Percentiles rank a stretch among this genome's conserved stretches.
These are phyloP conservation scores for Cheilosia grossa DNA, from an alignment of 2,888 invertebrate genomes.

Conservation along the genomic window DNA sequence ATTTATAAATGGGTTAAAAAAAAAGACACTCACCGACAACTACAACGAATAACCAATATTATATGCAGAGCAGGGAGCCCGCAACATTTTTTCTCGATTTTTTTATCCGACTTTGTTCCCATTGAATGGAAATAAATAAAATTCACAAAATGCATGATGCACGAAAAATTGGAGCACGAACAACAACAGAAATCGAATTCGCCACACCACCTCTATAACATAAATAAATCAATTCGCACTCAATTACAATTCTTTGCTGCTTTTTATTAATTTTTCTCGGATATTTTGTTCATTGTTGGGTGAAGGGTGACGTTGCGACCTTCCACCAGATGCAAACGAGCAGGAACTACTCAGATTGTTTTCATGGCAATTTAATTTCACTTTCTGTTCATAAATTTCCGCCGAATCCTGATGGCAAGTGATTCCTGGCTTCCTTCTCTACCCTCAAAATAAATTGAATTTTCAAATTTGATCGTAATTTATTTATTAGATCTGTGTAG, in stretches of 20 bases:
- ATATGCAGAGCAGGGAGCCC: constrained; percentile 69
- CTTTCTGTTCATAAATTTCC: constrained; percentile 69
- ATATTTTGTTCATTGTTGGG: constrained; percentile 21
- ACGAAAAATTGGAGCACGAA: constrained; percentile 75
- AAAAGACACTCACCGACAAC: constrained; percentile 1
- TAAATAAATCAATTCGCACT: constrained; percentile 76
- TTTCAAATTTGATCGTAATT: constrained; percentile 75
- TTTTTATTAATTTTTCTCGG: constrained; percentile 73
- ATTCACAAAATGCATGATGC: constrained; percentile 72
- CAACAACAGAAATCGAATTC: constrained; percentile 71
- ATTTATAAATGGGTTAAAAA: constrained; percentile 70
- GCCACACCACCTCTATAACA: constrained; percentile 48
- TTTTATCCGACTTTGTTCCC: constrained; percentile 6
- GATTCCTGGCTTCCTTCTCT: constrained; percentile 1
- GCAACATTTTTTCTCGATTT: constrained; percentile 41
- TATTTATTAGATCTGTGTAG: constrained; percentile 68
- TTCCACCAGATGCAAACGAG: constrained; percentile 10
- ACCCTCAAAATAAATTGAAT: constrained; percentile 69
- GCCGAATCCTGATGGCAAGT: constrained; percentile 23
- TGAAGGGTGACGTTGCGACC: constrained; percentile 50
- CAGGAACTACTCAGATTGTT: background rate
- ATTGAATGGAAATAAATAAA: constrained; percentile 71
- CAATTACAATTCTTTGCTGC: constrained; percentile 75
- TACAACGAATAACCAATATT: constrained; percentile 49
- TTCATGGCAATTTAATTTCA: constrained; percentile 60